Conservation (phyloP, 1,140 invertebrate genomes). For the Paraescarpia echinospica region DNA sequence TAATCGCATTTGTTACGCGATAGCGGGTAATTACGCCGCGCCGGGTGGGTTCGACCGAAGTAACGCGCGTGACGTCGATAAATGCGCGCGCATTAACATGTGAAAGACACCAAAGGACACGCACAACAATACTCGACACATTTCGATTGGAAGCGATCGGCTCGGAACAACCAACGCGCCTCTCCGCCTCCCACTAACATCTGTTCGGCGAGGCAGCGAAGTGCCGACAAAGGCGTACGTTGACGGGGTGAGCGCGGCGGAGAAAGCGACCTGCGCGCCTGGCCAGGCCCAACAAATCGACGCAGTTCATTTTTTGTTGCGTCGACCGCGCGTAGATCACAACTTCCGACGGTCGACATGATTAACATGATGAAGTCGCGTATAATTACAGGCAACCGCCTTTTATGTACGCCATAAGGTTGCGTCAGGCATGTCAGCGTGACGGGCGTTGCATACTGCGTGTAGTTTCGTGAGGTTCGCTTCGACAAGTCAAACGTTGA, state of each 20-base stretch:
- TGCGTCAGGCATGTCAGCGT: not conserved
- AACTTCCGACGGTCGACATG: not conserved
- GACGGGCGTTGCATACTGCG: not conserved
- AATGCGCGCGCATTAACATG: conserved; percentile 3
- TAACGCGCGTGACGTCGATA: conserved; percentile 3
- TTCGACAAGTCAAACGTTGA: not conserved
- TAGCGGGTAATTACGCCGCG: not conserved
- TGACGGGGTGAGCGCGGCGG: not conserved
- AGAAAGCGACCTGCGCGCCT: not conserved
- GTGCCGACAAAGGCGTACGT: not conserved
- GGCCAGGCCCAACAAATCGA: not conserved
- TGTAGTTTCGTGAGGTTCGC: too few relatives aligned
- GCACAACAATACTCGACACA: not conserved
- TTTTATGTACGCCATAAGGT: not conserved
- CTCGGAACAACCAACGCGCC: not conserved
- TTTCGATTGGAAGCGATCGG: not conserved
- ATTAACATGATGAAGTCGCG: not conserved
- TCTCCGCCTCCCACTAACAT: not conserved
- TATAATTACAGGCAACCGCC: not conserved
- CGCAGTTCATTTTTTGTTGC: not conserved
- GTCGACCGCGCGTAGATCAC: not conserved
- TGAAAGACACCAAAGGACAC: not conserved
- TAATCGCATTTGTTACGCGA: conserved; percentile 5
- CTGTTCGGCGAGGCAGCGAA: not conserved
- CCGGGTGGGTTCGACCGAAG: not conserved